A percentile compares a stretch with the other conserved stretches of the same genome.
Evolutionary conservation across 2,797 vertebrate genomes (phyloP).

Genomic region (Xenopus petersii): DNA sequence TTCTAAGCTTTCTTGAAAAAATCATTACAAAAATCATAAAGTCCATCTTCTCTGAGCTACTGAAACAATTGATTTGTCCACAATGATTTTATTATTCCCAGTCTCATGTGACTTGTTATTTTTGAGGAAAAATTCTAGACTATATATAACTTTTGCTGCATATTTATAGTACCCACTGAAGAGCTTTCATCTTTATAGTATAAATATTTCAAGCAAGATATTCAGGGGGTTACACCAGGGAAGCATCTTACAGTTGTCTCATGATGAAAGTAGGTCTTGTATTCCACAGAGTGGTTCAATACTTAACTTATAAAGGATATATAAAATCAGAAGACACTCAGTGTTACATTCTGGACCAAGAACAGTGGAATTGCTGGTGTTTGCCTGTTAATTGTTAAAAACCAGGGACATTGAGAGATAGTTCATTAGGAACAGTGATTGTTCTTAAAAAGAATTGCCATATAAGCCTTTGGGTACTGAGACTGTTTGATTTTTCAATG

Average conservation of each 20-base stretch:
- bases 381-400: too few species aligned
- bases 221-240: background rate
- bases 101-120: conserved; percentile 47
- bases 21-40: conserved; percentile 1
- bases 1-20: conserved; percentile 2
- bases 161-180: conserved; percentile 12
- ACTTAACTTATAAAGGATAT: too few species aligned
- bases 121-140: conserved; percentile 22
- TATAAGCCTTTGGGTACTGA: too few species aligned
- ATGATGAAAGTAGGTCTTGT: too few species aligned
- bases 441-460: too few species aligned
- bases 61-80: background rate
- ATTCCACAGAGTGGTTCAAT: too few species aligned
- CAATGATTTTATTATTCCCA: conserved; percentile 22
- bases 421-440: too few species aligned
- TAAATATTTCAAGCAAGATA: conserved; percentile 13
- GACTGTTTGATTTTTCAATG: too few species aligned
- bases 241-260: background rate
- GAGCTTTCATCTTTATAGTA: conserved; percentile 24
- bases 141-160: conserved; percentile 32
- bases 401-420: too few species aligned
- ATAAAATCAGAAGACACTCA: too few species aligned
- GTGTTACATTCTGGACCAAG: too few species aligned
- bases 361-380: too few species aligned
- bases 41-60: conserved; percentile 16